phyloP scores from a whole-genome alignment of 1,140 invertebrate genomes.

The Drosophila pseudoananassae region DNA sequence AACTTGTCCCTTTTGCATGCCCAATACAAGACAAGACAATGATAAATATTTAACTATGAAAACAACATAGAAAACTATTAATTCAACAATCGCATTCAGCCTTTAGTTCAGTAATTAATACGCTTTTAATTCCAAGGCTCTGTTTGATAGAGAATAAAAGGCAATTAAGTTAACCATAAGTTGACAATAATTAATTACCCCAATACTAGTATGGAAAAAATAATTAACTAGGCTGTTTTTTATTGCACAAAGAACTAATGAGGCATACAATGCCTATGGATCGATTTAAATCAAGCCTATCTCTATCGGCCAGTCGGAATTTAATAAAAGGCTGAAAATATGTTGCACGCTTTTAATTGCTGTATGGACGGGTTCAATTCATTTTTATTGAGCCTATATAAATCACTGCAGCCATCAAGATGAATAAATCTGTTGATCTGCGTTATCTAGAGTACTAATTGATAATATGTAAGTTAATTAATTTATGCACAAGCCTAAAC shows the following conservation, averaged over 20 bases:
- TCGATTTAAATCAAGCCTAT: constrained; percentile 35
- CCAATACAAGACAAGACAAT: too few relatives aligned
- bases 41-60: neutral
- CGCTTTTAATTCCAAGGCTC: constrained; percentile 13
- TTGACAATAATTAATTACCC: constrained; percentile 52
- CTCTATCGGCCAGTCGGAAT: neutral
- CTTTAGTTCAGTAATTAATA: constrained; percentile 17
- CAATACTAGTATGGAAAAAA: constrained; percentile 27
- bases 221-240: constrained; percentile 41
- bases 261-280: constrained; percentile 40
- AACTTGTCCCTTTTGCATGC: too few relatives aligned
- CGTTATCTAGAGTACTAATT: constrained; percentile 1
- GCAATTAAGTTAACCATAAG: constrained; percentile 54
- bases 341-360: constrained; percentile 9
- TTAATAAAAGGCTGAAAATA: constrained; percentile 29
- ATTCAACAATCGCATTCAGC: neutral
- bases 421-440: constrained; percentile 1
- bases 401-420: constrained; percentile 5
- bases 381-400: neutral
- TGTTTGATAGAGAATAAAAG: constrained; percentile 48
- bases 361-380: constrained; percentile 10
- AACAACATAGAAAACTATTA: neutral
- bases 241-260: constrained; percentile 37
- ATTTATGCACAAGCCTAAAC: neutral
- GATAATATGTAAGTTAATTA: constrained; percentile 6